Conservation (phyloP, 2,113 vertebrate species). For the Illadopsis cleaveri region DNA sequence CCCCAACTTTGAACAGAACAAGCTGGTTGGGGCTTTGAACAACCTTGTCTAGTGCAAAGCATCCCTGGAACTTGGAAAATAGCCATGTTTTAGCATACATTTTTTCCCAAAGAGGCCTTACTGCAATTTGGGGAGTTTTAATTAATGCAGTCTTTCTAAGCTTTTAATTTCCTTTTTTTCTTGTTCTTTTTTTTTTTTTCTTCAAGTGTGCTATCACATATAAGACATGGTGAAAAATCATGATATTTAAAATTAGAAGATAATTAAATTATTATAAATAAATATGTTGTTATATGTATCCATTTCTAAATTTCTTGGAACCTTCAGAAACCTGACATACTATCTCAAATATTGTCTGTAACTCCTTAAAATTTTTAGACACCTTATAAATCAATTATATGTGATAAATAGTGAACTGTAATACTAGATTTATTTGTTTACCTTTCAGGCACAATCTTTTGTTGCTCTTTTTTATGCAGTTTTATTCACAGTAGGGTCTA, state of each 20-base stretch:
- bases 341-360: not conserved
- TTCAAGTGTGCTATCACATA: not conserved
- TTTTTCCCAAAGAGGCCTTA: not conserved
- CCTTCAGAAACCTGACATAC: accelerated
- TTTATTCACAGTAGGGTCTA: not conserved
- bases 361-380: not conserved
- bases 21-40: not conserved
- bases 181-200: not conserved
- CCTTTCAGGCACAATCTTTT: not conserved
- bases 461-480: not conserved
- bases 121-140: accelerated
- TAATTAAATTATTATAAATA: not conserved
- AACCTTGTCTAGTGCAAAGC: not conserved
- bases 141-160: not conserved
- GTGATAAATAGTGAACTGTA: not conserved
- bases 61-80: not conserved
- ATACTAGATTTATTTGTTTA: not conserved
- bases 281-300: not conserved
- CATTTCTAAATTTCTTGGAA: not conserved
- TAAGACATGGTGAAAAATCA: not conserved
- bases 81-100: not conserved
- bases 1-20: not conserved
- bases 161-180: not conserved
- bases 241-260: not conserved
- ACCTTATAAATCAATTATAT: not conserved